Percentiles rank a stretch among this genome's conserved stretches.
These are phyloP conservation scores for Hypsibius dujardini DNA, from an alignment of 1,140 invertebrate species.

Conservation along the genomic window DNA sequence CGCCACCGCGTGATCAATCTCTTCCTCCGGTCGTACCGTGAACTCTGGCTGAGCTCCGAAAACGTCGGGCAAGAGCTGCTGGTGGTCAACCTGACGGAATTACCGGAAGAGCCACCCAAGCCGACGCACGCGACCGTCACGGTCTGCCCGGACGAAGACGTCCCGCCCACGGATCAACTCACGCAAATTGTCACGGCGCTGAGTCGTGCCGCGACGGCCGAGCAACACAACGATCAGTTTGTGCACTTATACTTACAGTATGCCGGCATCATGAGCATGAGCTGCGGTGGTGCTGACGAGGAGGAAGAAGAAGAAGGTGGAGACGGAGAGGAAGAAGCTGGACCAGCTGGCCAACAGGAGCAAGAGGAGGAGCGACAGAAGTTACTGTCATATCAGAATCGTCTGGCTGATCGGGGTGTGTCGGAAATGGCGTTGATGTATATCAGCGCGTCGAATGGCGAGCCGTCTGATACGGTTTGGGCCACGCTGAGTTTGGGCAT, in stretches of 20 bases:
- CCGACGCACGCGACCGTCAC: background rate
- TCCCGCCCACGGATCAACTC: slow-evolving; percentile 77
- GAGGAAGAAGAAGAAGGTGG: slow-evolving; percentile 51
- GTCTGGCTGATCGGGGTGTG: slow-evolving; percentile 81
- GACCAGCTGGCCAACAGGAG: slow-evolving; percentile 48
- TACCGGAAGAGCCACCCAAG: slow-evolving; percentile 13
- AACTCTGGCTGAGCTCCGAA: slow-evolving; percentile 85
- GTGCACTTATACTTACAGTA: slow-evolving; percentile 75
- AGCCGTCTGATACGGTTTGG: slow-evolving; percentile 93
- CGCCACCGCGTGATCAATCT: slow-evolving; percentile 96
- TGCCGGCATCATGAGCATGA: slow-evolving; percentile 80
- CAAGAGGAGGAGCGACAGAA: slow-evolving; percentile 99
- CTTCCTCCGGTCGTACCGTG: slow-evolving; percentile 78
- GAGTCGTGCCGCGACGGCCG: slow-evolving; percentile 89
- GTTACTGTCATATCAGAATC: slow-evolving; percentile 82
- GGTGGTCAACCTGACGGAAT: slow-evolving; percentile 79
- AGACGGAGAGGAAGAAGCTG: slow-evolving; percentile 47
- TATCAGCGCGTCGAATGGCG: slow-evolving; percentile 87
- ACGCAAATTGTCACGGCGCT: slow-evolving; percentile 91
- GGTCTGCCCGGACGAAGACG: slow-evolving; percentile 41
- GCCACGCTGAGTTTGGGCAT: slow-evolving; percentile 94
- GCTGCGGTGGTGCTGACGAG: slow-evolving; percentile 79
- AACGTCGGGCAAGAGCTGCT: slow-evolving; percentile 89
- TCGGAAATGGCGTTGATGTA: slow-evolving; percentile 97
- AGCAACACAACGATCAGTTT: slow-evolving; percentile 40